A percentile compares a stretch with the other conserved stretches of the same genome.
Evolutionary conservation across 2,888 invertebrate species (phyloP).

Genomic region (Cephus pulcher): DNA sequence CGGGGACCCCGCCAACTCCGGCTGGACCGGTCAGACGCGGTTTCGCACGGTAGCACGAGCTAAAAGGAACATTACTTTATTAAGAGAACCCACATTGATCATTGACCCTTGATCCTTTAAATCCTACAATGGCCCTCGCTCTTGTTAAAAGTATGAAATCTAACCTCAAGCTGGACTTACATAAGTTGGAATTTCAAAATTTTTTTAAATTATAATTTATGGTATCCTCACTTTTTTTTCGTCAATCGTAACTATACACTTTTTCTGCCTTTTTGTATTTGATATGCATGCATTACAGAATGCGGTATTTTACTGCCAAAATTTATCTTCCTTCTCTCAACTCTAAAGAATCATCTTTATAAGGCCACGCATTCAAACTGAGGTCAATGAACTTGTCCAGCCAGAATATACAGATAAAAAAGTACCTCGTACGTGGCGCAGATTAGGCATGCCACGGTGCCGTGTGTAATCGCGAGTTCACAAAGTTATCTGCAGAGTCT

Average conservation of each 20-base stretch:
- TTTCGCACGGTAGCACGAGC: conserved; percentile 74
- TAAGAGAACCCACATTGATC: background rate
- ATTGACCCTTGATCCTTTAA: background rate
- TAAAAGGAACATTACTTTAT: conserved; percentile 33
- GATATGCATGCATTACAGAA: background rate
- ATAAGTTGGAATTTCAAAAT: background rate
- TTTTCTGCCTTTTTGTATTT: background rate
- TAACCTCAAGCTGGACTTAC: background rate
- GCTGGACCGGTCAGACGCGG: conserved; percentile 74
- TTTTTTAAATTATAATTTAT: background rate
- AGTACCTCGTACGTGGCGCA: conserved; percentile 39
- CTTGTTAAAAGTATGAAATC: background rate
- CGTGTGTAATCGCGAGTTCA: conserved; percentile 13
- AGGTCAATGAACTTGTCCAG: conserved; percentile 17
- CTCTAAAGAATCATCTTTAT: background rate
- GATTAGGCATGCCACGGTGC: conserved; percentile 24
- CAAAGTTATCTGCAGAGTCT: conserved; percentile 31
- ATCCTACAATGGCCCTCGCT: background rate
- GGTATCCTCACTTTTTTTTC: background rate
- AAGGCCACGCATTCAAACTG: background rate
- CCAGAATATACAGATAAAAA: conserved; percentile 51
- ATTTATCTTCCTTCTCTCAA: background rate
- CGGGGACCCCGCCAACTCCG: conserved; percentile 86
- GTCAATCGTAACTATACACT: background rate
- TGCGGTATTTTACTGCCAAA: background rate